Conservation (phyloP, 2,113 vertebrate species). For the Urocolius indicus region DNA sequence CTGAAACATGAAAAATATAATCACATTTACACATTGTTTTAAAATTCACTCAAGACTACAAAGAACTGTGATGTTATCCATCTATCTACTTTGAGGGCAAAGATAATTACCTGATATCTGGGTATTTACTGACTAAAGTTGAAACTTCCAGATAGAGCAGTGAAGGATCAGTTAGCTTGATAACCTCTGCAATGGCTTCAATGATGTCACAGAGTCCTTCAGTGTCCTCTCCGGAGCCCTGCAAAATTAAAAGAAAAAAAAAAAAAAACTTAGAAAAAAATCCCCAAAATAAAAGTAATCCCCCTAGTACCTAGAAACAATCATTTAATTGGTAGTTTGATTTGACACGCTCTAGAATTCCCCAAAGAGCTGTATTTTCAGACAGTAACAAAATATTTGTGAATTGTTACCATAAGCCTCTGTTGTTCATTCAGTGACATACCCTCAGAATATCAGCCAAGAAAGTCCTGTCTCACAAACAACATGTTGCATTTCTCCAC, state of each 20-base stretch:
- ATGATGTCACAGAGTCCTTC: conserved; percentile 91
- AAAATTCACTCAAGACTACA: neutral
- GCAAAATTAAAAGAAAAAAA: neutral
- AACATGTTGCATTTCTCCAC: neutral
- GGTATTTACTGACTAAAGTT: conserved; percentile 95
- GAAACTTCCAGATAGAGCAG: conserved; percentile 95
- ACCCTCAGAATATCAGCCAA: neutral
- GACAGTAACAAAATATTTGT: neutral
- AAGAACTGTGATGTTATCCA: neutral
- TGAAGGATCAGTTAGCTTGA: conserved; percentile 96
- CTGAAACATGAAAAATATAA: neutral
- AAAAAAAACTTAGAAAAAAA: neutral
- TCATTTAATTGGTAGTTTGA: neutral
- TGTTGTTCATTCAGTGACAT: neutral
- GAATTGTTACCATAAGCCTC: neutral
- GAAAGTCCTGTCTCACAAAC: neutral
- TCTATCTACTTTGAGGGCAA: neutral
- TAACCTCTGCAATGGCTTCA: conserved; percentile 92
- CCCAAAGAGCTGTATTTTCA: neutral
- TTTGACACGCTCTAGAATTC: neutral
- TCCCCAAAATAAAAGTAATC: neutral
- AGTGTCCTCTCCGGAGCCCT: conserved; percentile 85
- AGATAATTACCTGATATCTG: conserved; percentile 90
- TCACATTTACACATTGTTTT: neutral
- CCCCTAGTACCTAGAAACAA: neutral